Evolutionary conservation across 2,113 vertebrate species (phyloP).

Genomic region (Tylochromis polylepis): DNA sequence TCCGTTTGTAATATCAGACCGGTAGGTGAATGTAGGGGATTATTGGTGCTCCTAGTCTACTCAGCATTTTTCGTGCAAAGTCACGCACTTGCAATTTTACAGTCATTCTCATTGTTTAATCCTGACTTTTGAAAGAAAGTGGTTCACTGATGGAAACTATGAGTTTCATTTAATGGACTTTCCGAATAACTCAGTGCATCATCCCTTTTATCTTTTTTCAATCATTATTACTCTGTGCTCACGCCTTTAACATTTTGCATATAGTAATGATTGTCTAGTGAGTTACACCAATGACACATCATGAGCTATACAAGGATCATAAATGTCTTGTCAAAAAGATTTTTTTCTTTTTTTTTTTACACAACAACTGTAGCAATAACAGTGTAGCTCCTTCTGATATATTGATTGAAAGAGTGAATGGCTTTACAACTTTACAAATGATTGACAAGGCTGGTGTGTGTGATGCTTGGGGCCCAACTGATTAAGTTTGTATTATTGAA

Average conservation of each 20-base stretch:
- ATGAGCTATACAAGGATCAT: not conserved
- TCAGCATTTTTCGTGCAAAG: not conserved
- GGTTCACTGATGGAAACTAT: not conserved
- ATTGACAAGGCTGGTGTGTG: slow-evolving; percentile 38
- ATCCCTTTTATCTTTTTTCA: not conserved
- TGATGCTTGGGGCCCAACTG: slow-evolving; percentile 17
- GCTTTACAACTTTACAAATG: slow-evolving; percentile 39
- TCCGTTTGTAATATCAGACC: slow-evolving; percentile 28
- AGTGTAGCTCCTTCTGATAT: not conserved
- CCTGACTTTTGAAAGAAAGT: not conserved
- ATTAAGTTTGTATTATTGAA: slow-evolving; percentile 42
- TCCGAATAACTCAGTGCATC: not conserved
- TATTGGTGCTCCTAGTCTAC: slow-evolving; percentile 36
- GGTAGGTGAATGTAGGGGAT: slow-evolving; percentile 2
- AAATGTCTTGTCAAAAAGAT: slow-evolving; percentile 32
- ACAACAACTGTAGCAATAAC: not conserved
- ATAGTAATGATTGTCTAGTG: slow-evolving; percentile 15
- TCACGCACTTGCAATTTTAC: not conserved
- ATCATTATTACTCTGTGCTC: not conserved
- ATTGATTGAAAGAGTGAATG: not conserved
- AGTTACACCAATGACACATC: slow-evolving; percentile 37
- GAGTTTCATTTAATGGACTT: not conserved
- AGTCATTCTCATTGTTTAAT: not conserved
- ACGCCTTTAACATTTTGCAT: not conserved
- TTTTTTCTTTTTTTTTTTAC: not conserved